phyloP scores from a whole-genome alignment of 2,113 vertebrate genomes.

The Pomatorhinus ruficollis region DNA sequence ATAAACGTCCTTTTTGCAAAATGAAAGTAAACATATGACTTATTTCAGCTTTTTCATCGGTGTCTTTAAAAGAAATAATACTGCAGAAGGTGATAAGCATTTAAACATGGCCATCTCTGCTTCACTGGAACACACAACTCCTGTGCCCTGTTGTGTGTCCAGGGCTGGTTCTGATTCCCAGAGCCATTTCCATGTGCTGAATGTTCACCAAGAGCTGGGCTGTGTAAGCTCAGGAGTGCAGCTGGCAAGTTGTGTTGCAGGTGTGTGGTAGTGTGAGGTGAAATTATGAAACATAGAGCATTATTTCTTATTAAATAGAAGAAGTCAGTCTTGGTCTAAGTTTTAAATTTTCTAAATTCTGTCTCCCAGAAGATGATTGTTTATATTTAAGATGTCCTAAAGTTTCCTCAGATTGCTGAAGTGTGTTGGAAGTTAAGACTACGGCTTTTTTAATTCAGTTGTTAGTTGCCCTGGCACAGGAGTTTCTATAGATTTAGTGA shows the following conservation, averaged over 20 bases:
- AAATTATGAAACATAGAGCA: not conserved
- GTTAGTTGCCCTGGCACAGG: not conserved
- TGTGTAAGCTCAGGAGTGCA: not conserved
- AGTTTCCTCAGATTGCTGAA: not conserved
- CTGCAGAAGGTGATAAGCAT: not conserved
- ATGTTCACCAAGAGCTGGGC: not conserved
- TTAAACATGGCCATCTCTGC: not conserved
- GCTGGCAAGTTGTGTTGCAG: not conserved
- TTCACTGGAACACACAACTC: not conserved
- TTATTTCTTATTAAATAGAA: not conserved
- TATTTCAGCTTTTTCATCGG: not conserved
- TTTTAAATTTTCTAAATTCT: not conserved
- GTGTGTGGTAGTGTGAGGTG: not conserved
- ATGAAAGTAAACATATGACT: not conserved
- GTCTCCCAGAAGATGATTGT: not conserved
- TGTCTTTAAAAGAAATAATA: not conserved
- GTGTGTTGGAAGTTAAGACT: not conserved
- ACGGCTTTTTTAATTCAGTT: not conserved
- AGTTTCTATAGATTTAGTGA: not conserved
- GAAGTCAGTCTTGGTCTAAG: not conserved
- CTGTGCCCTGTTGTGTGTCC: not conserved
- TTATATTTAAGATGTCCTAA: not conserved
- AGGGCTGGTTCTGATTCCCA: not conserved
- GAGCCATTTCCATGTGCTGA: not conserved
- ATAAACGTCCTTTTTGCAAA: not conserved